Percentiles rank a stretch among this genome's conserved stretches.
These are phyloP conservation scores for Eugnorisma glareosa DNA, from an alignment of 2,888 invertebrate genomes.

Conservation along the genomic window DNA sequence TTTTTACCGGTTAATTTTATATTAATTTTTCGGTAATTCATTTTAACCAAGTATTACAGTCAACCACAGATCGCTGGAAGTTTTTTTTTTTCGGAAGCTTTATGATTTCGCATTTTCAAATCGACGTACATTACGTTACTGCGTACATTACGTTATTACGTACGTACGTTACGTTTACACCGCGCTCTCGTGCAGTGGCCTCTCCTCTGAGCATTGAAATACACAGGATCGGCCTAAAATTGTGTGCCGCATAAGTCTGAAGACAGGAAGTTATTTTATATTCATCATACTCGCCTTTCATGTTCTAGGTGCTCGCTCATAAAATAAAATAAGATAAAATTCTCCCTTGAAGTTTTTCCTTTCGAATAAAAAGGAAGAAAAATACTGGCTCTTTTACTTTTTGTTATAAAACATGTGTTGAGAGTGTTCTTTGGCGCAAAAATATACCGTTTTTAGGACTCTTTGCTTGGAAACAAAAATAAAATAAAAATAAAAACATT, in stretches of 20 bases:
- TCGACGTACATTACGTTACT: too few relatives aligned
- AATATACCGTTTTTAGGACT: background rate
- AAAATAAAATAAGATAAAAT: background rate
- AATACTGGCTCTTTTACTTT: background rate
- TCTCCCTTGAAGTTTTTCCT: background rate
- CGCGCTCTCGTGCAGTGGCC: too few relatives aligned
- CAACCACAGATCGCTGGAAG: too few relatives aligned
- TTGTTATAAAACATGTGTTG: constrained; percentile 1
- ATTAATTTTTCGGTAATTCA: too few relatives aligned
- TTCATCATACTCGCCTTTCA: background rate
- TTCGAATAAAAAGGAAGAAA: background rate
- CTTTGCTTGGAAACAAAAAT: background rate
- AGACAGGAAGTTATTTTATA: background rate
- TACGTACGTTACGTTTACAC: too few relatives aligned
- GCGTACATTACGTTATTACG: too few relatives aligned
- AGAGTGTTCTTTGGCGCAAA: background rate
- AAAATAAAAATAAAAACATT: too few relatives aligned
- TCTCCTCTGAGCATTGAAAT: background rate
- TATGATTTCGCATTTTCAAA: too few relatives aligned
- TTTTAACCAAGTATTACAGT: too few relatives aligned
- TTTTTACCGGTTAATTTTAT: too few relatives aligned
- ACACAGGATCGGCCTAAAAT: background rate
- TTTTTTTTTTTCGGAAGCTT: too few relatives aligned
- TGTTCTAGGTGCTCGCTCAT: background rate
- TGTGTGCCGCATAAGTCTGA: background rate